Conservation (phyloP, 2,113 vertebrate species). For the Paracanthobrama guichenoti region DNA sequence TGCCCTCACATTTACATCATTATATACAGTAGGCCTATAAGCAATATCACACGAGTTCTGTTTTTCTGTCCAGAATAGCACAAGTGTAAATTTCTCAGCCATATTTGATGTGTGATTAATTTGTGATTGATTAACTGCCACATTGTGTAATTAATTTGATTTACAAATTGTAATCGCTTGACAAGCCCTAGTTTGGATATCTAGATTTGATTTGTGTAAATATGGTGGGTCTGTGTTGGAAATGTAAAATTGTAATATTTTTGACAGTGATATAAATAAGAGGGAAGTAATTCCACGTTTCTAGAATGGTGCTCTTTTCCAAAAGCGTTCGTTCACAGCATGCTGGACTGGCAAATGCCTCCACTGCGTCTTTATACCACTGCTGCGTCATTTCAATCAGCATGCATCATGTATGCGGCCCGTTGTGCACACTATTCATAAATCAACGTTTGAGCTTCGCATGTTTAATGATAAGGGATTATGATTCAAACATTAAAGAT, state of each 20-base stretch:
- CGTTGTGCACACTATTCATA: background rate
- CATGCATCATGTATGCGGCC: background rate
- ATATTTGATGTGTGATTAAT: no score
- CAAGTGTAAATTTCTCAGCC: no score
- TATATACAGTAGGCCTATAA: no score
- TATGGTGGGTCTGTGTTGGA: background rate
- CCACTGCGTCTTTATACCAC: background rate
- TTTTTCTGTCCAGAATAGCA: no score
- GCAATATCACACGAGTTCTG: no score
- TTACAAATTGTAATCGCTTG: no score
- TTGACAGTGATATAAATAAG: constrained; percentile 2
- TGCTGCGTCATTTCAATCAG: background rate
- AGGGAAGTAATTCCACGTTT: background rate
- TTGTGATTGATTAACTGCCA: no score
- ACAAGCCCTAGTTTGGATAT: no score
- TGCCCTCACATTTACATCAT: no score
- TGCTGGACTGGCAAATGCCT: background rate
- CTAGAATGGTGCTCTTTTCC: background rate
- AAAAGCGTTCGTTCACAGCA: background rate
- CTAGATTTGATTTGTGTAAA: background rate
- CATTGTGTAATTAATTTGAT: no score
- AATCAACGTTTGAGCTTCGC: background rate
- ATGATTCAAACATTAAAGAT: no score
- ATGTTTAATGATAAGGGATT: background rate
- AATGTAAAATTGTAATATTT: background rate